Evolutionary conservation across 1,140 invertebrate genomes (phyloP).

Genomic region (Zaprionus ornatus): DNA sequence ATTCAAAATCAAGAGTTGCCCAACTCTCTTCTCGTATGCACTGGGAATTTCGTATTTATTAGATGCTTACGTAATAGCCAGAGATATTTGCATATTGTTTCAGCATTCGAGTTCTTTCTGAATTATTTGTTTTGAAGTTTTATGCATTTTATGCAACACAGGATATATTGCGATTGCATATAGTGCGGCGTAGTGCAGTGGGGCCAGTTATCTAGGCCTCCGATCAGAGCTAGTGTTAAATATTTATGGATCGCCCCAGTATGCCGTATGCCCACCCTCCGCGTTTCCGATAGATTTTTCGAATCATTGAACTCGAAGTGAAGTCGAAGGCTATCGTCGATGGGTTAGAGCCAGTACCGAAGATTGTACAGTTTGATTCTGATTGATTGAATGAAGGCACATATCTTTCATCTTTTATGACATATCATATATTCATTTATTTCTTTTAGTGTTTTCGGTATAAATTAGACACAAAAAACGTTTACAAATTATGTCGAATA

Average conservation of each 20-base stretch:
- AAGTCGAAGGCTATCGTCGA: slow-evolving; percentile 29
- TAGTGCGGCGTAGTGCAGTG: slow-evolving; percentile 20
- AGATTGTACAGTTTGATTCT: slow-evolving; percentile 17
- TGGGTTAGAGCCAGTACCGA: neutral
- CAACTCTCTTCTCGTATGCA: slow-evolving; percentile 17
- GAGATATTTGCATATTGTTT: slow-evolving; percentile 38
- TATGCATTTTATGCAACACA: slow-evolving; percentile 64
- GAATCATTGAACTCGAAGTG: slow-evolving; percentile 40
- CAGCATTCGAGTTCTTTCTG: slow-evolving; percentile 34
- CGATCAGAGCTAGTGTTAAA: slow-evolving; percentile 34
- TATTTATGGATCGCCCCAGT: slow-evolving; percentile 32
- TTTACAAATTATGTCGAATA: slow-evolving; percentile 65
- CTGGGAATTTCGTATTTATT: slow-evolving; percentile 64
- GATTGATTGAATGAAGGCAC: neutral
- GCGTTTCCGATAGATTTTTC: slow-evolving; percentile 46
- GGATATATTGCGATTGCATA: slow-evolving; percentile 58
- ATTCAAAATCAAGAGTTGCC: slow-evolving; percentile 37
- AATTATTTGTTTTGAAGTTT: slow-evolving; percentile 58
- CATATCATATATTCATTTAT: slow-evolving; percentile 51
- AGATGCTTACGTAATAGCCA: slow-evolving; percentile 67
- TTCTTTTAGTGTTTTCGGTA: slow-evolving; percentile 55
- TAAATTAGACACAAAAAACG: slow-evolving; percentile 78
- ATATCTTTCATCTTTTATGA: neutral
- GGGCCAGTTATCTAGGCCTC: slow-evolving; percentile 19
- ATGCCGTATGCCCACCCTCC: neutral